Evolutionary conservation across 2,888 invertebrate genomes (phyloP).

Genomic region (Rhimphoctona megacephalus): DNA sequence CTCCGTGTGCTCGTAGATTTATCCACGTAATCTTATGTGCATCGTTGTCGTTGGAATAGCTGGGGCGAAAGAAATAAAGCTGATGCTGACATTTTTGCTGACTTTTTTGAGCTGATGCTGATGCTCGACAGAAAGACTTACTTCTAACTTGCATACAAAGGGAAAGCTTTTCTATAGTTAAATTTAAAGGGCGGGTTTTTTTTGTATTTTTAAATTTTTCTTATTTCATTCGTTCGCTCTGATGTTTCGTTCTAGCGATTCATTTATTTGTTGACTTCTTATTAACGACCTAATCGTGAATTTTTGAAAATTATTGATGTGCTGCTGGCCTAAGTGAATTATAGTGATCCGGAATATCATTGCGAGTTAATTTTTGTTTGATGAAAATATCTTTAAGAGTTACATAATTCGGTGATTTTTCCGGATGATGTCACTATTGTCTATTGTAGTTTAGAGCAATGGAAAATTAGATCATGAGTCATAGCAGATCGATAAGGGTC

Average conservation of each 20-base stretch:
- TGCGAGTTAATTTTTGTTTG: neutral
- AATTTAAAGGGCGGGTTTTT: neutral
- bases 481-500: neutral
- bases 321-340: neutral
- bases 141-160: neutral
- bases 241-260: neutral
- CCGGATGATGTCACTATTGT: neutral
- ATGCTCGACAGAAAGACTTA: slow-evolving; percentile 10
- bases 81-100: slow-evolving; percentile 42
- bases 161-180: neutral
- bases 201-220: neutral
- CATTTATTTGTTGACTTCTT: neutral
- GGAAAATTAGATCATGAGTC: neutral
- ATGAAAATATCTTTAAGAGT: neutral
- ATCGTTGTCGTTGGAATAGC: slow-evolving; percentile 35
- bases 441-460: neutral
- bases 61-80: slow-evolving; percentile 28
- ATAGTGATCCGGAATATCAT: neutral
- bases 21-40: slow-evolving; percentile 56
- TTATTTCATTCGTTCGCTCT: neutral
- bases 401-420: neutral
- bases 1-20: slow-evolving; percentile 54
- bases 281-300: neutral
- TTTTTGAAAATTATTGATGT: neutral
- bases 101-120: slow-evolving; percentile 24